These are phyloP conservation scores for Lochmaea crataegi DNA, from an alignment of 2,888 invertebrate species.

Conservation along the genomic window DNA sequence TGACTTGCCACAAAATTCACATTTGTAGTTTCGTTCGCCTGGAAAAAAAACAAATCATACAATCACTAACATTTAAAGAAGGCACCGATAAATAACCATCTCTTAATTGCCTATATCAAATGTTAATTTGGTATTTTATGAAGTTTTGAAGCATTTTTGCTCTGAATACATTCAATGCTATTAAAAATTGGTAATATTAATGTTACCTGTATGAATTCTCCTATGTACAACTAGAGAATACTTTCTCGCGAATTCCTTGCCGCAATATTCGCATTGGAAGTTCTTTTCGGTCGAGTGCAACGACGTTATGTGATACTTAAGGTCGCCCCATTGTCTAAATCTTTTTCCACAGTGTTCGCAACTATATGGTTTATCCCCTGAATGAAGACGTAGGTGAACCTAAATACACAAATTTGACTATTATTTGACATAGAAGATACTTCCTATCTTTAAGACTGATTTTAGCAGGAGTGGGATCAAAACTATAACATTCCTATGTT, in stretches of 20 bases:
- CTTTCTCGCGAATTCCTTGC: slow-evolving; percentile 88
- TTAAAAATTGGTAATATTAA: too few species aligned
- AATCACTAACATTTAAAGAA: neutral
- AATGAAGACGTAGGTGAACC: slow-evolving; percentile 84
- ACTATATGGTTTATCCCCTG: slow-evolving; percentile 86
- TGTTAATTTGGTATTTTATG: too few species aligned
- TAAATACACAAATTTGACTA: slow-evolving; percentile 2
- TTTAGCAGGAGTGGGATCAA: too few species aligned
- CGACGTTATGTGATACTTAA: slow-evolving; percentile 87
- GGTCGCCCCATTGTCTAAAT: slow-evolving; percentile 90
- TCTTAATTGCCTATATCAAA: too few species aligned
- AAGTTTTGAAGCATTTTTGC: too few species aligned
- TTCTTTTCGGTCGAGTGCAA: slow-evolving; percentile 84
- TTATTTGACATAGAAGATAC: neutral
- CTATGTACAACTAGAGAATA: slow-evolving; percentile 88
- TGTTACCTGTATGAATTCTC: slow-evolving; percentile 62
- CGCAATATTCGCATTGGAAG: slow-evolving; percentile 90
- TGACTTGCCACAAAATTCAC: slow-evolving; percentile 84
- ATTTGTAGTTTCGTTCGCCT: slow-evolving; percentile 87
- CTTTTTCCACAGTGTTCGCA: slow-evolving; percentile 82
- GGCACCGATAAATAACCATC: too few species aligned
- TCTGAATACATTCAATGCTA: too few species aligned
- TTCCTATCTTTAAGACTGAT: too few species aligned
- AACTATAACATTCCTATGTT: too few species aligned
- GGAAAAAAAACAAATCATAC: slow-evolving; percentile 20